phyloP scores from a whole-genome alignment of 2,113 vertebrate species.

The Campylorhamphus procurvoides region DNA sequence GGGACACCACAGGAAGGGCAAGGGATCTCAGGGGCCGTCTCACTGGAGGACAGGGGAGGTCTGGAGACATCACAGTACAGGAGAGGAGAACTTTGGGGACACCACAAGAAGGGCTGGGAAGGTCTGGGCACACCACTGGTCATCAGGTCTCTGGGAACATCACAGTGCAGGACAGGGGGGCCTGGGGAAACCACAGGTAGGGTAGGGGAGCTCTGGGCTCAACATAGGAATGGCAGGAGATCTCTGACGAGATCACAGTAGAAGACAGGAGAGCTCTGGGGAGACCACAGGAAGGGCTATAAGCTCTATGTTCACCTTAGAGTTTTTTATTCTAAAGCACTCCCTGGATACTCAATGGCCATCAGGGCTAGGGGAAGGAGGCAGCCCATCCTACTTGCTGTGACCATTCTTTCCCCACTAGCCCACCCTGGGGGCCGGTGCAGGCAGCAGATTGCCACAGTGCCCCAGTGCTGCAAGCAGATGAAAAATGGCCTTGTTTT shows the following conservation, averaged over 20 bases:
- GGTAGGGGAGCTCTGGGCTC: neutral
- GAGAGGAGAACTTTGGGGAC: no score
- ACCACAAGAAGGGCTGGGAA: neutral
- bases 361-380: neutral
- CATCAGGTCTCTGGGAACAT: neutral
- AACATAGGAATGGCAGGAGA: neutral
- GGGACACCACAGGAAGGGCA: no score
- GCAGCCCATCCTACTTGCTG: rapidly evolving
- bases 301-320: neutral
- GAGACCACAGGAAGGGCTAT: neutral
- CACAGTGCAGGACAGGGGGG: neutral
- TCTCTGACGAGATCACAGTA: neutral
- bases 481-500: neutral
- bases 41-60: no score
- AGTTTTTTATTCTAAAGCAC: neutral
- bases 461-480: rapidly evolving
- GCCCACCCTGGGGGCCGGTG: neutral
- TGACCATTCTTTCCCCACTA: neutral
- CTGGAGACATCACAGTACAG: no score
- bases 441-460: rapidly evolving
- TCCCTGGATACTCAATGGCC: neutral
- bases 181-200: no score
- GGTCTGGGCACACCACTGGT: no score
- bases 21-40: no score
- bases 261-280: neutral